Percentiles rank a stretch among this genome's conserved stretches.
These are phyloP conservation scores for Brachyptera putata DNA, from an alignment of 2,888 invertebrate genomes.

Conservation along the genomic window DNA sequence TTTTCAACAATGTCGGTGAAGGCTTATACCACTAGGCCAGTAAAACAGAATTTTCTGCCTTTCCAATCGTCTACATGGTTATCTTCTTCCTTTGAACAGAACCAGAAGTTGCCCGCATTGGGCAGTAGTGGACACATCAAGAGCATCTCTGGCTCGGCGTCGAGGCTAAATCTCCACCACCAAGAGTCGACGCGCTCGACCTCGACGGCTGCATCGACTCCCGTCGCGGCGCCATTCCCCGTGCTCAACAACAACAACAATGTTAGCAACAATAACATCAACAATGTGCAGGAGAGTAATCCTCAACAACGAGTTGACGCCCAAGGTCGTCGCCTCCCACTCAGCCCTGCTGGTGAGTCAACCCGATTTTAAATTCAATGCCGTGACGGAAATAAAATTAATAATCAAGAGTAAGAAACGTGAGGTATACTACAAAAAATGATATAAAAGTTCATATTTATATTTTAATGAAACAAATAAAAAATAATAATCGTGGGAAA, in stretches of 20 bases:
- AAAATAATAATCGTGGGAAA: too few species aligned
- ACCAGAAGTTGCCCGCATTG: constrained; percentile 28
- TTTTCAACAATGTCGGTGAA: constrained; percentile 24
- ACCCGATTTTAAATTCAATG: too few species aligned
- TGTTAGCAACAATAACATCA: constrained; percentile 43
- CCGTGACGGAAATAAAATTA: too few species aligned
- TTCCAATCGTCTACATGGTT: neutral
- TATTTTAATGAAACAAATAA: too few species aligned
- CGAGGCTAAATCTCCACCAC: constrained; percentile 30
- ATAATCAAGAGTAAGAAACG: too few species aligned
- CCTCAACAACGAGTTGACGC: constrained; percentile 39
- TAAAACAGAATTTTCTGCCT: constrained; percentile 12
- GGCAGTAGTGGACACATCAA: neutral
- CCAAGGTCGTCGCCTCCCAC: constrained; percentile 48
- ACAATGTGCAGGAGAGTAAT: neutral
- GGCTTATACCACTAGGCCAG: constrained; percentile 15
- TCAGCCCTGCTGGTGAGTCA: constrained; percentile 53
- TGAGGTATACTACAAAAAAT: too few species aligned
- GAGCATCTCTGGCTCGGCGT: constrained; percentile 26
- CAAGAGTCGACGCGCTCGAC: constrained; percentile 23
- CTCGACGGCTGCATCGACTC: constrained; percentile 8
- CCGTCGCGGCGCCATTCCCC: constrained; percentile 17
- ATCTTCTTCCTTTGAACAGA: constrained; percentile 8
- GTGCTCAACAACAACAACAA: constrained; percentile 25
- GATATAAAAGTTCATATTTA: too few species aligned